A percentile compares a stretch with the other conserved stretches of the same genome.
phyloP scores from a whole-genome alignment of 2,888 invertebrate species.

The Pammene aurita region DNA sequence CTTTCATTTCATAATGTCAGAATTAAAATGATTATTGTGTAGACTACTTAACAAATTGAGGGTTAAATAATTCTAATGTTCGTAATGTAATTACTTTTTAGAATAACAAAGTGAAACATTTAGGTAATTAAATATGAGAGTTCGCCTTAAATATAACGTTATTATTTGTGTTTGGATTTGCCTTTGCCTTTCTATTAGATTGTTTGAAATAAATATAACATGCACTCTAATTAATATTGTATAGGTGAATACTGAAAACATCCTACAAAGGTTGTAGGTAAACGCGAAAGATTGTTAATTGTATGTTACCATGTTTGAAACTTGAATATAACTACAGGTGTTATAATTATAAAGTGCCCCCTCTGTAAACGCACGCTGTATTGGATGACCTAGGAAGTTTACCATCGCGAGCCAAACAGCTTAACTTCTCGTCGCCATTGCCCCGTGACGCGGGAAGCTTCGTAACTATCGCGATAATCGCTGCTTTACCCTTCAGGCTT shows the following conservation, averaged over 20 bases:
- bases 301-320: too few species aligned
- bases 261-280: too few species aligned
- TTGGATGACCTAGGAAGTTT: constrained; percentile 4
- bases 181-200: too few species aligned
- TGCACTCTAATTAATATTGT: too few species aligned
- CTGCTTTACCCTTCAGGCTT: constrained; percentile 3
- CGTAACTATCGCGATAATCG: constrained; percentile 9
- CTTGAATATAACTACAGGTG: neutral
- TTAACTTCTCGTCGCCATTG: constrained; percentile 15
- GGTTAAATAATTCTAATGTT: neutral
- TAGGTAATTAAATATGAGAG: neutral
- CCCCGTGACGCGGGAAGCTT: constrained; percentile 11
- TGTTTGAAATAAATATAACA: too few species aligned
- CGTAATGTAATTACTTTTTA: neutral
- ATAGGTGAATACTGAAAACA: too few species aligned
- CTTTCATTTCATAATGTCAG: neutral
- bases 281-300: too few species aligned
- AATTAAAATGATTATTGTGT: neutral
- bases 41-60: neutral
- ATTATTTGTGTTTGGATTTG: neutral
- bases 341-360: neutral
- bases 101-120: neutral
- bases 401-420: constrained; percentile 17
- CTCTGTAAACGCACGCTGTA: neutral
- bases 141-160: neutral